phyloP scores from a whole-genome alignment of 2,113 vertebrate species.

The Meles meles region DNA sequence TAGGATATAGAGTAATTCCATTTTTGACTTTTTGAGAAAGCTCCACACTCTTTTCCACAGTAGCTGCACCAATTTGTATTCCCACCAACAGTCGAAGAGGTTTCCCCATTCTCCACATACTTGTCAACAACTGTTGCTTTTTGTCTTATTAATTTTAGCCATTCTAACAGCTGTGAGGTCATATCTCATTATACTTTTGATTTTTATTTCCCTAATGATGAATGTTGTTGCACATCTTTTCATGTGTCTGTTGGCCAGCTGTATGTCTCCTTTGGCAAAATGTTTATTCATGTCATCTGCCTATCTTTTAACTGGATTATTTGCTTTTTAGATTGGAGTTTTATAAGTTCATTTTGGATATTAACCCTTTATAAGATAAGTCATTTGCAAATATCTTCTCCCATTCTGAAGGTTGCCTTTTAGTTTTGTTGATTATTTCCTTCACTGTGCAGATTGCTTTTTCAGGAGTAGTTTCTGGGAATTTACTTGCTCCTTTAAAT shows the following conservation, averaged over 20 bases:
- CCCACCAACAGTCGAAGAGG: neutral
- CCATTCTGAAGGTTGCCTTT: neutral
- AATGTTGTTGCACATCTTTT: neutral
- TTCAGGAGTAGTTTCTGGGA: neutral
- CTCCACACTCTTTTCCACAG: neutral
- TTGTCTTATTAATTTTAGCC: neutral
- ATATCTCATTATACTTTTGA: neutral
- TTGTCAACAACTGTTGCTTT: neutral
- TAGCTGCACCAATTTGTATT: neutral
- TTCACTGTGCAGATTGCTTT: neutral
- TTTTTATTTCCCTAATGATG: neutral
- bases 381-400: neutral
- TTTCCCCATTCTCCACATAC: neutral
- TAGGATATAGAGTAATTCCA: neutral
- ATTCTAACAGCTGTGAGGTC: neutral
- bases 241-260: neutral
- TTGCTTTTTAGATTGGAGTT: neutral
- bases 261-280: neutral
- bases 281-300: neutral
- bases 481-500: neutral
- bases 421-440: neutral
- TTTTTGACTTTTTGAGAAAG: neutral
- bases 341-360: neutral
- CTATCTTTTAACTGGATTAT: neutral
- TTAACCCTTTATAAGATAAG: neutral